phyloP scores from a whole-genome alignment of 2,888 invertebrate species.

The Barypeithes pellucidus region DNA sequence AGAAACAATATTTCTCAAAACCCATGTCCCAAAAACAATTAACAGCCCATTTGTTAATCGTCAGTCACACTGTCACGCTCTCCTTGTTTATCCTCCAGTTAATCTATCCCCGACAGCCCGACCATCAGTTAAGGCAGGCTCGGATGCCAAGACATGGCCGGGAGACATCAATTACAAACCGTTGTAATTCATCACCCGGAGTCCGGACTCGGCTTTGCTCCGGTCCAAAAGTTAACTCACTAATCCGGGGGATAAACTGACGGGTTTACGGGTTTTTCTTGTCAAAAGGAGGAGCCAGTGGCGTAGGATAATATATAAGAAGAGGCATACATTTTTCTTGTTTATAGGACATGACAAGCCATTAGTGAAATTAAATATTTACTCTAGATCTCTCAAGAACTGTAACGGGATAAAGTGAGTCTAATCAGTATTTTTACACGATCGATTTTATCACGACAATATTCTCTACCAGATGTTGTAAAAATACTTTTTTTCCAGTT shows the following conservation, averaged over 20 bases:
- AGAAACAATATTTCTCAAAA: too few relatives aligned
- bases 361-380: too few relatives aligned
- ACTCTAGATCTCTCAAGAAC: too few relatives aligned
- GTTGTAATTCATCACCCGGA: constrained; percentile 53
- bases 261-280: constrained; percentile 31
- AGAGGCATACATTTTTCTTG: background rate
- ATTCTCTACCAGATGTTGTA: too few relatives aligned
- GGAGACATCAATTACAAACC: constrained; percentile 53
- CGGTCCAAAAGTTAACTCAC: constrained; percentile 53
- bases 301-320: background rate
- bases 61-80: constrained; percentile 40
- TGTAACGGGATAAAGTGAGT: too few relatives aligned
- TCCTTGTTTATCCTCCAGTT: constrained; percentile 49
- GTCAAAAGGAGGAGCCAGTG: background rate
- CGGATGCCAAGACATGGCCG: constrained; percentile 49
- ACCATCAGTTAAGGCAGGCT: constrained; percentile 50
- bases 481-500: too few relatives aligned
- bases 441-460: too few relatives aligned
- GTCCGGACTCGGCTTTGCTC: constrained; percentile 32
- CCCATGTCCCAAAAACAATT: constrained; percentile 41
- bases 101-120: constrained; percentile 51
- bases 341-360: background rate
- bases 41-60: constrained; percentile 49
- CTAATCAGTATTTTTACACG: too few relatives aligned
- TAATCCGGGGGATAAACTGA: constrained; percentile 51